Evolutionary conservation across 2,113 vertebrate species (phyloP).

Genomic region (Pogonocichla stellata): DNA sequence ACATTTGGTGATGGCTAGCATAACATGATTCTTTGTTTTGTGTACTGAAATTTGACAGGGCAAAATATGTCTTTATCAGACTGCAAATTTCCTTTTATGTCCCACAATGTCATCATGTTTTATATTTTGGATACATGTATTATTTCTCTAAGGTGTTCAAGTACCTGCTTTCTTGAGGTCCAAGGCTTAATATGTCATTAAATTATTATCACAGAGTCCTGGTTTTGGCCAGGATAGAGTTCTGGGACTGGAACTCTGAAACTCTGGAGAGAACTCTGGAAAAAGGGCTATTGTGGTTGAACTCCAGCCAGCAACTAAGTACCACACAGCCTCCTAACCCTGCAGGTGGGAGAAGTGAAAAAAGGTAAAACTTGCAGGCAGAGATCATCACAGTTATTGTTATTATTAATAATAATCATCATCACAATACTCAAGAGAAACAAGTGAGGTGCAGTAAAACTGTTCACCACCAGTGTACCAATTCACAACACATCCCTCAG

Average conservation of each 20-base stretch:
- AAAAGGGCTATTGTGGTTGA: neutral
- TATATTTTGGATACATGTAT: neutral
- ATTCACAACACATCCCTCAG: neutral
- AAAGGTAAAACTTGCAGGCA: neutral
- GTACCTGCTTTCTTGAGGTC: neutral
- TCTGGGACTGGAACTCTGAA: neutral
- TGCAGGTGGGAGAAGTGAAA: neutral
- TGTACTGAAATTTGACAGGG: neutral
- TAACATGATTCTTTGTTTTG: neutral
- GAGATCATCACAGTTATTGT: neutral
- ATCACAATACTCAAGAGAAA: neutral
- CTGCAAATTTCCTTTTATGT: neutral
- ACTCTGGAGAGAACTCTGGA: neutral
- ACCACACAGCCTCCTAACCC: neutral
- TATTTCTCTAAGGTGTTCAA: neutral
- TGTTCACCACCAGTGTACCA: accelerated
- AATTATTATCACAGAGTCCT: neutral
- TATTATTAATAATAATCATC: too few species aligned
- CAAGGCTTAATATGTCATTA: neutral
- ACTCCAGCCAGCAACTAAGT: neutral
- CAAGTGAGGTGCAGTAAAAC: neutral
- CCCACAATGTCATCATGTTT: neutral
- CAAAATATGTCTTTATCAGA: neutral
- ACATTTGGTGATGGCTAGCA: neutral
- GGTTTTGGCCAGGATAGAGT: neutral